Base-by-base conservation (phyloP, 2,797 vertebrate genomes). In the Myotis daubentonii region DNA sequence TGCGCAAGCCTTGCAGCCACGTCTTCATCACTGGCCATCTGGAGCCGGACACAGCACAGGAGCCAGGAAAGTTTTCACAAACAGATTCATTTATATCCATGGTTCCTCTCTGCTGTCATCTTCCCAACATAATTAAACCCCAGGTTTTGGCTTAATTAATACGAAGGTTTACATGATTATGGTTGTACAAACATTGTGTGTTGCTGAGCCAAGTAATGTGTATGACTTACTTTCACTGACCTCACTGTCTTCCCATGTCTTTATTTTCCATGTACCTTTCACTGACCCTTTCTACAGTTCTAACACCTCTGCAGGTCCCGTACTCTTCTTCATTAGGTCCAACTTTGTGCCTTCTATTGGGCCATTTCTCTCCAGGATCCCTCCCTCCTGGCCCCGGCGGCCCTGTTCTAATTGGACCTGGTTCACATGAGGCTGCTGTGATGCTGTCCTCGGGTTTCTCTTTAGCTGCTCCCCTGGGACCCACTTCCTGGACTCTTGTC, bases 1-100 rank as follows among this genome's bases (percentile, higher is more conserved):
- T 30, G 19, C 3, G 8, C 2, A 0, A 1, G 33, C 57, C 44
- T 65, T 30, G 8, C 9, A 22, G 7, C 19, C 1, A 5, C 1
- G 1, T 9, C 38, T 30, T 30, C 44, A 30, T n/a, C 28, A 16
- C 30, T 25, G 22, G 30, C 12, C 15, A 5, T 41, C 71, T 62
- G 70, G 78, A 62, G 36, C 80, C 17, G 1, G 75, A 71, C 44
- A 9, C 51, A 62, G 30, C 62, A 1, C 0, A 3, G 53, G 47
- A 72, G 30, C n/a, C 68, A 36, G 30, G 33, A n/a, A 25, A 76
- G 7, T 65, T 51, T 90, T 94, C 36, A 47, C 41, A 65, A 75
- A 70, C 36, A 78, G 36, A 28, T 53, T 30, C 30, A n/a, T 71
- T 70, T 60, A 19, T 6, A 22, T 65, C 23, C n/a, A n/a, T 51